A percentile compares a stretch with the other conserved stretches of the same genome.
phyloP scores from a whole-genome alignment of 2,797 vertebrate species.

The Alauda arvensis region DNA sequence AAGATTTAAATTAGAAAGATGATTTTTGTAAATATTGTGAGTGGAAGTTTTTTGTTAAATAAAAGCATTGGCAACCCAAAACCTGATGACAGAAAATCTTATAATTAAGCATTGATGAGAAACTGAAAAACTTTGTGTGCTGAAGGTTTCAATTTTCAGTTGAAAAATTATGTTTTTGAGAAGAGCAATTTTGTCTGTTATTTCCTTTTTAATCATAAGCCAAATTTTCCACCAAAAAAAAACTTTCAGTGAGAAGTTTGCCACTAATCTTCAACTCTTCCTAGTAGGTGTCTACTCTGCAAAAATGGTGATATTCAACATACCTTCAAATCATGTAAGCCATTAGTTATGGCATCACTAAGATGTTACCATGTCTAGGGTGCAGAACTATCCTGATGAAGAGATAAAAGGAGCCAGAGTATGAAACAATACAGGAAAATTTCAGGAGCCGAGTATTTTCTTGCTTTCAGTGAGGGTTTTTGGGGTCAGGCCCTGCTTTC shows the following conservation, averaged over 20 bases:
- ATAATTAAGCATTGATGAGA: background rate
- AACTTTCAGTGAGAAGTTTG: background rate
- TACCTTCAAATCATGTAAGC: background rate
- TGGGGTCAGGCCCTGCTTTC: background rate
- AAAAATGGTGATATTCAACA: background rate
- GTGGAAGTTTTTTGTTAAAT: background rate
- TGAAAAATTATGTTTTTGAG: background rate
- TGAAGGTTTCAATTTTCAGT: background rate
- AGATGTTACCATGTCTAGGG: background rate
- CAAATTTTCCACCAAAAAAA: background rate
- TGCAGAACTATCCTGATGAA: background rate
- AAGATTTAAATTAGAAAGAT: constrained; percentile 9
- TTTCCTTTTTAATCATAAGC: background rate
- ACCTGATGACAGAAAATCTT: background rate
- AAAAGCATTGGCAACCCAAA: background rate
- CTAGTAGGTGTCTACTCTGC: background rate
- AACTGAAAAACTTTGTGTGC: background rate
- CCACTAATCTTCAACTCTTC: background rate
- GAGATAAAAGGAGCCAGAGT: background rate
- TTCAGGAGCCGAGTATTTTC: background rate
- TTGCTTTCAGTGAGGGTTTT: background rate
- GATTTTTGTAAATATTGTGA: background rate
- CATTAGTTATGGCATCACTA: background rate
- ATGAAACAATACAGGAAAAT: background rate
- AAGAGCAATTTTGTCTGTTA: background rate